These are phyloP conservation scores for Gortyna flavago DNA, from an alignment of 2,888 invertebrate species.

Conservation along the genomic window DNA sequence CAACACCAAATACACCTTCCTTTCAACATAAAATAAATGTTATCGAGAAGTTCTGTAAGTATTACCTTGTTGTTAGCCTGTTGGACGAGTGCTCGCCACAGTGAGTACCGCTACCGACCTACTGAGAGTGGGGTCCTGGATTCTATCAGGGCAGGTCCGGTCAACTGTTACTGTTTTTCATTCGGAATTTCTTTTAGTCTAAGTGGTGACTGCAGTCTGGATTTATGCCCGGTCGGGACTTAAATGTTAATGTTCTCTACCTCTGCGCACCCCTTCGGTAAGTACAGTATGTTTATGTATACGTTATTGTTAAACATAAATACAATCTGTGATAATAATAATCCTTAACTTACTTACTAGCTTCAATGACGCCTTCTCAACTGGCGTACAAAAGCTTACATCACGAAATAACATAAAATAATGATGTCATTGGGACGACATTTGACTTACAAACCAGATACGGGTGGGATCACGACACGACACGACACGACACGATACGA, in stretches of 20 bases:
- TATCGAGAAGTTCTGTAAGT: neutral
- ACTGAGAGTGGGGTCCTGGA: neutral
- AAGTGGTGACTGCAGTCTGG: neutral
- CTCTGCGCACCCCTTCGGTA: neutral
- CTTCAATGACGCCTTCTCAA: neutral
- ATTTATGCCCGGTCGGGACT: neutral
- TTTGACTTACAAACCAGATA: constrained; percentile 34
- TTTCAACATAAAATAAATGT: neutral
- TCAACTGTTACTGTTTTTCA: neutral
- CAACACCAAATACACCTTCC: fast-evolving
- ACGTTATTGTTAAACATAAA: neutral
- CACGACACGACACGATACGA: constrained; percentile 10
- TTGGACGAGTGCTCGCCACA: neutral
- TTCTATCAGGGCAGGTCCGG: neutral
- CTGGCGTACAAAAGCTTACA: constrained; percentile 2
- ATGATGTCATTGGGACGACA: constrained; percentile 7
- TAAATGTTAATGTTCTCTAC: neutral
- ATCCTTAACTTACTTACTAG: neutral
- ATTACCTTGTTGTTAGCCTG: no score
- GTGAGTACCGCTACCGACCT: neutral
- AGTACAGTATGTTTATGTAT: neutral
- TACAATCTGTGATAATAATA: neutral
- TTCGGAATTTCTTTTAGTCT: neutral
- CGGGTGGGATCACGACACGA: constrained; percentile 27
- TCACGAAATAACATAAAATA: constrained; percentile 33